A percentile compares a stretch with the other conserved stretches of the same genome.
phyloP scores from a whole-genome alignment of 2,888 invertebrate species.

The Pemphredon lugubris region DNA sequence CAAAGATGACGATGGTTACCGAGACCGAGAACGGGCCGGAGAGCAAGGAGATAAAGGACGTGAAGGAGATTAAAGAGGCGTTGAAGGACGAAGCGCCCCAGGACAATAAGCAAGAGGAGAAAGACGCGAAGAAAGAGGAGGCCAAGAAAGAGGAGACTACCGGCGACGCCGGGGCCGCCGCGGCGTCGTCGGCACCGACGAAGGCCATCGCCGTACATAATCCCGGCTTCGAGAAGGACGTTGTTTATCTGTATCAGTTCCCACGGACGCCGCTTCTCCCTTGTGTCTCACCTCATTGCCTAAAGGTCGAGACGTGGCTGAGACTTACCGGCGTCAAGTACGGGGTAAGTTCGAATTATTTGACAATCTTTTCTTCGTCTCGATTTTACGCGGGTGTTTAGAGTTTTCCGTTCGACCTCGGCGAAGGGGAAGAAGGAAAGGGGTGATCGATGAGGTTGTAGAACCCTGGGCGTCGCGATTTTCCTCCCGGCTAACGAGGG shows the following conservation, averaged over 20 bases:
- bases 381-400: background rate
- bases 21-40: constrained; percentile 87
- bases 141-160: constrained; percentile 82
- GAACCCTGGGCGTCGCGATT: constrained; percentile 44
- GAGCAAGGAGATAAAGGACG: constrained; percentile 84
- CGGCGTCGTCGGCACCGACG: constrained; percentile 83
- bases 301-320: constrained; percentile 98
- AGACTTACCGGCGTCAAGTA: constrained; percentile 95
- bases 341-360: constrained; percentile 87
- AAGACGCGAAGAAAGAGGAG: constrained; percentile 77
- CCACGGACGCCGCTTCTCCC: constrained; percentile 94
- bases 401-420: background rate
- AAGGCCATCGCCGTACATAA: constrained; percentile 92
- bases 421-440: background rate
- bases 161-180: constrained; percentile 73
- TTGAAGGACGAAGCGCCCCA: constrained; percentile 78
- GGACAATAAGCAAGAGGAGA: constrained; percentile 78
- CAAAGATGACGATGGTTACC: constrained; percentile 88
- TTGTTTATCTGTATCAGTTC: constrained; percentile 97
- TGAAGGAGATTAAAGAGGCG: constrained; percentile 83
- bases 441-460: constrained; percentile 42
- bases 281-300: constrained; percentile 94
- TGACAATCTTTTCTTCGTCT: background rate
- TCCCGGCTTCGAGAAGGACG: constrained; percentile 93
- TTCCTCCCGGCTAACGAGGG: constrained; percentile 19